A percentile compares a stretch with the other conserved stretches of the same genome.
Conservation (phyloP, 2,797 vertebrate species). For the Emys orbicularis region DNA sequence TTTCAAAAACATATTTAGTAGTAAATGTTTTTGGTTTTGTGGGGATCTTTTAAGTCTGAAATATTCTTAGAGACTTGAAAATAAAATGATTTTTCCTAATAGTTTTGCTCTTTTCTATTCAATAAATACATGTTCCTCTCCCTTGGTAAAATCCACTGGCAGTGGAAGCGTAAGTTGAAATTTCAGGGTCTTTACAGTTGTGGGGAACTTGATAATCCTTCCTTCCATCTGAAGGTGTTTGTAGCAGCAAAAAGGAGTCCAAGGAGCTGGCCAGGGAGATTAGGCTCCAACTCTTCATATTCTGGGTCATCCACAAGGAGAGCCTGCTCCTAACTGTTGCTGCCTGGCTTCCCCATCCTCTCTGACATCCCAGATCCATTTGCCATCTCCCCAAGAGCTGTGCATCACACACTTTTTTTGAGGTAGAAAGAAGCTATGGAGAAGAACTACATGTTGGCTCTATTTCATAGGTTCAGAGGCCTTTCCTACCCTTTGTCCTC, state of each 20-base stretch:
- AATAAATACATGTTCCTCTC: neutral
- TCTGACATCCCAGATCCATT: neutral
- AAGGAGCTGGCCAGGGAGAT: slow-evolving; percentile 29
- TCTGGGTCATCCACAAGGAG: slow-evolving; percentile 21
- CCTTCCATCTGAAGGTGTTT: neutral
- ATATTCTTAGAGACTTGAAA: neutral
- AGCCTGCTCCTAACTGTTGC: slow-evolving; percentile 43
- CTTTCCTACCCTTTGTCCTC: neutral
- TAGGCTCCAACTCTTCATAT: slow-evolving; percentile 35
- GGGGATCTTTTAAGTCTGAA: neutral
- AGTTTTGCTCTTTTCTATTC: slow-evolving; percentile 38
- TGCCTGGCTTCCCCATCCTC: slow-evolving; percentile 30
- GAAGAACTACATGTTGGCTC: neutral
- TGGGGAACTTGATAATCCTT: neutral
- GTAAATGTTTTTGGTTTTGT: neutral
- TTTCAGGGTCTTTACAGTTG: neutral
- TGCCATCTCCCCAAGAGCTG: neutral
- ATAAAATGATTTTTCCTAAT: slow-evolving; percentile 13
- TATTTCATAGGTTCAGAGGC: neutral
- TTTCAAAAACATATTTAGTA: neutral
- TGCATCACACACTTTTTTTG: neutral
- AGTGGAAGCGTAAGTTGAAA: neutral
- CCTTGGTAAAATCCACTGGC: neutral
- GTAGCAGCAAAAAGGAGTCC: slow-evolving; percentile 26
- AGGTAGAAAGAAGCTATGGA: neutral